Evolutionary conservation across 2,797 vertebrate genomes (phyloP).

Genomic region (Clamator glandarius): DNA sequence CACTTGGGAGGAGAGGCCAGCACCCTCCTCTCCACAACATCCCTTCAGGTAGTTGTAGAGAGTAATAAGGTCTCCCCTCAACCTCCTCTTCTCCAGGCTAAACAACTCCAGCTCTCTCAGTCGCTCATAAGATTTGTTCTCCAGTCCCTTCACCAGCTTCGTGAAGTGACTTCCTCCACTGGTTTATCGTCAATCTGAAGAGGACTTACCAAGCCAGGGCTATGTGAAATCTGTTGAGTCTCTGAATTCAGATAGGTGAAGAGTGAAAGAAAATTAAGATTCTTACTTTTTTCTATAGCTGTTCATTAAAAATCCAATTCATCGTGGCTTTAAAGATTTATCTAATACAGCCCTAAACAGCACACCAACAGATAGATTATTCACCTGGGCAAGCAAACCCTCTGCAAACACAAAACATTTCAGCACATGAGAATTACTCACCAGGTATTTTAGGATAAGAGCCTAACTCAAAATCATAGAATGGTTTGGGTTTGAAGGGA

Average conservation of each 20-base stretch:
- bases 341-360: background rate
- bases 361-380: background rate
- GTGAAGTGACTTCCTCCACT: background rate
- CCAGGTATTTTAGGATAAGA: background rate
- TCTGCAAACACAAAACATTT: background rate
- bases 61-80: too few relatives aligned
- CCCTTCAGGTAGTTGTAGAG: too few relatives aligned
- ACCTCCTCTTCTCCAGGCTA: too few relatives aligned
- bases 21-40: too few relatives aligned
- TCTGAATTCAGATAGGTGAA: background rate
- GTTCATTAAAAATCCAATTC: background rate
- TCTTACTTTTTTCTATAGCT: background rate
- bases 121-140: too few relatives aligned
- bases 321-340: background rate
- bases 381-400: background rate
- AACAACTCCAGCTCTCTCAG: too few relatives aligned
- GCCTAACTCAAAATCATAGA: background rate
- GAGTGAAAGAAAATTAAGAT: background rate
- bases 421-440: fast-evolving
- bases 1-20: too few relatives aligned
- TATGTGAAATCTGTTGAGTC: background rate
- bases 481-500: too few relatives aligned
- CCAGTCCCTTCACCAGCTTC: too few relatives aligned
- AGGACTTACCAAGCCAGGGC: background rate
- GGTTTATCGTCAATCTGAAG: background rate